Evolutionary conservation across 2,888 invertebrate species (phyloP).

Genomic region (Diogma glabrata): DNA sequence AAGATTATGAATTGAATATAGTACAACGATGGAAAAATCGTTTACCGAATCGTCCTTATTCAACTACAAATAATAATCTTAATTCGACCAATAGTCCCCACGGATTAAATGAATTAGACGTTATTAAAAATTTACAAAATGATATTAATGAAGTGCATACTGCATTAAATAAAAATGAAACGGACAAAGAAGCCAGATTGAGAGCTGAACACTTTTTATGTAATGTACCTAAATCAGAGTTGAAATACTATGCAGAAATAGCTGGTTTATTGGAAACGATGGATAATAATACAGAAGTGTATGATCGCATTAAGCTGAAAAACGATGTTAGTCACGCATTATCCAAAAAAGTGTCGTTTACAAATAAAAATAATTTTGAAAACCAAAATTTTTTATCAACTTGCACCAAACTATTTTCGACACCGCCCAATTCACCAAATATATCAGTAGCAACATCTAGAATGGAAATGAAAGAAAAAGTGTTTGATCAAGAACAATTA

Average conservation of each 20-base stretch:
- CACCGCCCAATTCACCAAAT: conserved; percentile 66
- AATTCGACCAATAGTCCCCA: neutral
- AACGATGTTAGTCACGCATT: conserved; percentile 37
- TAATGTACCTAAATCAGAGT: conserved; percentile 34
- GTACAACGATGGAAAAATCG: neutral
- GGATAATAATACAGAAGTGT: conserved; percentile 26
- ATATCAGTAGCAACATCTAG: conserved; percentile 42
- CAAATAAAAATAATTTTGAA: conserved; percentile 6
- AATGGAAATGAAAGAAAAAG: conserved; percentile 1
- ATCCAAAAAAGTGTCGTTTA: conserved; percentile 23
- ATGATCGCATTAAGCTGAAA: conserved; percentile 35
- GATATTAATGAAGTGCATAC: conserved; percentile 4
- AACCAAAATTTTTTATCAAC: conserved; percentile 14
- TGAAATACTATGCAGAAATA: conserved; percentile 37
- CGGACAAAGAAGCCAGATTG: conserved; percentile 28
- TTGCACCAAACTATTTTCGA: conserved; percentile 38
- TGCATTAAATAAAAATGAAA: conserved; percentile 6
- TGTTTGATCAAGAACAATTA: conserved; percentile 24
- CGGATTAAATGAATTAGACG: conserved; percentile 7
- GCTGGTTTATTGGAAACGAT: conserved; percentile 34
- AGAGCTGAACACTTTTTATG: conserved; percentile 35
- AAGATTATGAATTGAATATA: conserved; percentile 22
- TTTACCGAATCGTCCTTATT: conserved; percentile 13
- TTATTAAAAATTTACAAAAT: conserved; percentile 5
- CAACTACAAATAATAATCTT: conserved; percentile 3